phyloP scores from a whole-genome alignment of 2,888 invertebrate species.

The Pheosia tremula region DNA sequence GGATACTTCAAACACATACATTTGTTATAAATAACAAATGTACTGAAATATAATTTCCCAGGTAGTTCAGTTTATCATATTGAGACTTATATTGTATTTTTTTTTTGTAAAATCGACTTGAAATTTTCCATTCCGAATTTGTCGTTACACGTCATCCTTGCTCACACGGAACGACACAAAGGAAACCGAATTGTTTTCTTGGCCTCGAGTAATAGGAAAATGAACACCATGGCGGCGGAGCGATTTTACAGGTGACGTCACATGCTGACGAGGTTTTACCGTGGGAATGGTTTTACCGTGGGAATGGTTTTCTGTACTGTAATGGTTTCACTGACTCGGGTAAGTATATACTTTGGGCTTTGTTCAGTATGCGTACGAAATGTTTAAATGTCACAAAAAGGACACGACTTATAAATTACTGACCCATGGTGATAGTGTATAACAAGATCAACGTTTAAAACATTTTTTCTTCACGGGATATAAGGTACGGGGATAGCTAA shows the following conservation, averaged over 20 bases:
- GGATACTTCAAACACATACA: too few relatives aligned
- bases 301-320: background rate
- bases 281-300: background rate
- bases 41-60: background rate
- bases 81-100: background rate
- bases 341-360: too few relatives aligned
- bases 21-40: too few relatives aligned
- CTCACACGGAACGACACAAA: constrained; percentile 32
- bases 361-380: too few relatives aligned
- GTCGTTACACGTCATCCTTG: constrained; percentile 16
- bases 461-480: too few relatives aligned
- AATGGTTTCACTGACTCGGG: background rate
- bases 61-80: too few relatives aligned
- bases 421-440: too few relatives aligned
- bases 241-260: background rate
- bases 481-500: too few relatives aligned
- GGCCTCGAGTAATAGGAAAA: constrained; percentile 41
- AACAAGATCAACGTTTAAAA: too few relatives aligned
- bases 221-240: constrained; percentile 16
- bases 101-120: background rate
- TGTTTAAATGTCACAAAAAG: too few relatives aligned
- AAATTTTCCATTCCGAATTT: background rate
- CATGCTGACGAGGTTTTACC: background rate
- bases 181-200: constrained; percentile 34
- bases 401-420: too few relatives aligned